Base-by-base conservation (phyloP, 2,113 vertebrate species). In the Galbula dea region DNA sequence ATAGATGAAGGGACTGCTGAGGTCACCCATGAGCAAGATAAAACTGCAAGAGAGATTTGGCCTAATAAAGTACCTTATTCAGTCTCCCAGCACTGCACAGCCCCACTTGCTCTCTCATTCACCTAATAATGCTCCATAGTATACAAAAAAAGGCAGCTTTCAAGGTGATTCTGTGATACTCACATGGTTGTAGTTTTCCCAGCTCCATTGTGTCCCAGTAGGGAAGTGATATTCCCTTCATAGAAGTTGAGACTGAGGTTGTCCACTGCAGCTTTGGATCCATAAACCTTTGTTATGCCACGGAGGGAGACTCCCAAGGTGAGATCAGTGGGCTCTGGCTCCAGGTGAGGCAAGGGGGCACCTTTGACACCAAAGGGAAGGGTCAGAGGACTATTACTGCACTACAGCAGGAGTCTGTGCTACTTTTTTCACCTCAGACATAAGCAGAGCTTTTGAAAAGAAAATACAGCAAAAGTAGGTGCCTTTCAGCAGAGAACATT, bases 141-240 rank as follows among this genome's bases (percentile, higher is more conserved):
- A 49, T 10, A 15, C 10, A 32, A 39, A 27, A 43, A 12, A 24
- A n/a, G 41, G 7, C 41, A 24, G 11, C 75, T 92, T 67, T 48
- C 63, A 94, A 92, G 41, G 41, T 34, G n/a, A n/a, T n/a, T n/a
- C n/a, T n/a, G n/a, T n/a, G n/a, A n/a, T 69, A 93, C 97, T 12
- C 96, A 99, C 99, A 99, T 99, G 73, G 99, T 99, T 11, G 99
- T 99, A 17, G 99, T 99, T 97, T 99, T 99, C 62, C 99, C 99
- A 2, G 99, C 99, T 96, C 99, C 99, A 12, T 99, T 99, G 97
- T 99, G 99, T 12, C 99, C 99, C 37, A 99, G 97, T 97, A 99
- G 95, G 45, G 99, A 97, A 65, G 99, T 99, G 89, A 99, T 98
- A 32, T 99, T 99, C 15, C 99, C 98, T 97, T 99, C 99, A 36